Evolutionary conservation across 2,797 vertebrate genomes (phyloP).

Genomic region (Brachyalestes nurse): DNA sequence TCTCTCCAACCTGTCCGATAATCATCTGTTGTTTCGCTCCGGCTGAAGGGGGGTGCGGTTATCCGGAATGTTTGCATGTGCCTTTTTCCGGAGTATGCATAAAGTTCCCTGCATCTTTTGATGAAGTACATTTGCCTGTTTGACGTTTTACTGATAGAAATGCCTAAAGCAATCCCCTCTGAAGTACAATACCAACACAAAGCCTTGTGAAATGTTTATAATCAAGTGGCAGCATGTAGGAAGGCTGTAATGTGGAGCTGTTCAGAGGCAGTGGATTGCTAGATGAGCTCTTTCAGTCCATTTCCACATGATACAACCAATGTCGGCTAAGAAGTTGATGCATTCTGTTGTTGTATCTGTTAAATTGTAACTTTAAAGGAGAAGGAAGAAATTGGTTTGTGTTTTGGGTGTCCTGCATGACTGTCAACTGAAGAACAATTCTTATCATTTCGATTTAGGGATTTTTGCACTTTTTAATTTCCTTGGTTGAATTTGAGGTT

Average conservation of each 20-base stretch:
- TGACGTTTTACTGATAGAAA: constrained; percentile 38
- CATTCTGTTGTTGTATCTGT: not conserved
- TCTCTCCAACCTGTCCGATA: constrained; percentile 42
- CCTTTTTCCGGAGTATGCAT: not conserved
- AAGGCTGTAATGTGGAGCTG: not conserved
- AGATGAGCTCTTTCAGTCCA: not conserved
- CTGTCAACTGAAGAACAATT: too few species aligned
- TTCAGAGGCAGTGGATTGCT: not conserved
- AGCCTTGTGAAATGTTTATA: constrained; percentile 1
- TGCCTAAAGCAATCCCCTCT: constrained; percentile 21
- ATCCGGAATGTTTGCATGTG: constrained; percentile 28
- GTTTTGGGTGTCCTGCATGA: too few species aligned
- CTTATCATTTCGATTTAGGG: too few species aligned
- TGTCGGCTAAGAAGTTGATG: not conserved
- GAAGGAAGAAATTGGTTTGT: not conserved
- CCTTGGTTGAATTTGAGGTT: too few species aligned
- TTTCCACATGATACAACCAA: not conserved
- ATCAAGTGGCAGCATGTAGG: not conserved
- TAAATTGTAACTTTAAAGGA: not conserved
- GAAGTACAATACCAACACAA: constrained; percentile 5
- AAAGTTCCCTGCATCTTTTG: not conserved
- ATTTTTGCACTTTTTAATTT: too few species aligned
- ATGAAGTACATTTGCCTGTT: constrained; percentile 39
- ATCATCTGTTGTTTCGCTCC: constrained; percentile 45
- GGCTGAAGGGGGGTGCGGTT: constrained; percentile 27